phyloP scores from a whole-genome alignment of 2,797 vertebrate genomes.

The Fratercula arctica region DNA sequence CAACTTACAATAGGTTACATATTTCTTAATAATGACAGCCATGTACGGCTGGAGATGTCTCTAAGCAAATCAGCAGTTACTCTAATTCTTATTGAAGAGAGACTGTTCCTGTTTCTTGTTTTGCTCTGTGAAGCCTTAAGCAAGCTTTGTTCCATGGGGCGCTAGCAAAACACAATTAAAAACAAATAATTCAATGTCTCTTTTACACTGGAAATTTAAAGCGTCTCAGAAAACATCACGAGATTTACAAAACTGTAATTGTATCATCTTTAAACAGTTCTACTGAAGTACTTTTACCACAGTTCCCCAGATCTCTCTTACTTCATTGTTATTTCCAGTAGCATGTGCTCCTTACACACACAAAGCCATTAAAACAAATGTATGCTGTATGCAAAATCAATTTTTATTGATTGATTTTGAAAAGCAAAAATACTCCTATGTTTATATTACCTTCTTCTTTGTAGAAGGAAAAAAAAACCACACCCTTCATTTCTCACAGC shows the following conservation, averaged over 20 bases:
- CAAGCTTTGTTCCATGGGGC: background rate
- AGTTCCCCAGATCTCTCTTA: background rate
- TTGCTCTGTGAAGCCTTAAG: background rate
- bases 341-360: background rate
- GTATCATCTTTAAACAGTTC: background rate
- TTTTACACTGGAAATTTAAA: background rate
- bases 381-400: background rate
- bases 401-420: background rate
- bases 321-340: background rate
- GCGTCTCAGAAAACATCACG: background rate
- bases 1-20: background rate
- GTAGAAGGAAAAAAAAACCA: background rate
- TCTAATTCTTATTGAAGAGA: background rate
- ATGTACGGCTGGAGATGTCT: slow-evolving; percentile 7
- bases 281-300: background rate
- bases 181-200: background rate
- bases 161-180: background rate
- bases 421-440: background rate
- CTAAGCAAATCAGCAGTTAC: background rate
- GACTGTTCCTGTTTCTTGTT: background rate
- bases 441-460: background rate
- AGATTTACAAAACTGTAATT: background rate
- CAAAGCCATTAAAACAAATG: background rate
- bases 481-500: background rate
- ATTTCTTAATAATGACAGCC: slow-evolving; percentile 17